phyloP scores from a whole-genome alignment of 2,113 vertebrate species.

The Paracyprichromis sp. region DNA sequence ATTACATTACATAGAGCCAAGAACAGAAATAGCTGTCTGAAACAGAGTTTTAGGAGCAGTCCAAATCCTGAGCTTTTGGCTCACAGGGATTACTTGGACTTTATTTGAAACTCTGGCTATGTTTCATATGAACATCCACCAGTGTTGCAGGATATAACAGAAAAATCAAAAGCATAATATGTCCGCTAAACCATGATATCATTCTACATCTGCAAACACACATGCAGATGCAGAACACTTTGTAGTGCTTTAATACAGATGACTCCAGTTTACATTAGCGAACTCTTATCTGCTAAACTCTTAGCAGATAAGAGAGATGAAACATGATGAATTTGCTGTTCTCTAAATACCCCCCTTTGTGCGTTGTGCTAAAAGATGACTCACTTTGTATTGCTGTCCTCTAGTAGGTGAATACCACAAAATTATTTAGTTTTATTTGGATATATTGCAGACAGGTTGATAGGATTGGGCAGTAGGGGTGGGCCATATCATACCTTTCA shows the following conservation, averaged over 20 bases:
- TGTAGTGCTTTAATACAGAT: background rate
- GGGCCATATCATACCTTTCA: background rate
- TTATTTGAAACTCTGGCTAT: background rate
- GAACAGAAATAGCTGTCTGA: background rate
- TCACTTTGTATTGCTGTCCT: background rate
- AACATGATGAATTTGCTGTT: rapidly evolving
- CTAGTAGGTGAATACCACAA: background rate
- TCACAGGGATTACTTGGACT: background rate
- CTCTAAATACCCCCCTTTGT: rapidly evolving
- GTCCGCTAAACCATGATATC: rapidly evolving
- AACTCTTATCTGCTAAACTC: background rate
- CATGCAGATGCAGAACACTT: background rate
- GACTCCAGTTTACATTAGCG: background rate
- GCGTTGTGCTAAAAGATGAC: rapidly evolving
- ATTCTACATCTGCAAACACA: background rate
- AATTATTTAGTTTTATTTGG: background rate
- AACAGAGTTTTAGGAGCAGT: background rate
- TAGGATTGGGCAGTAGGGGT: background rate
- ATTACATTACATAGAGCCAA: background rate
- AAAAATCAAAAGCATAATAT: rapidly evolving
- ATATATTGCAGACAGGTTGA: background rate
- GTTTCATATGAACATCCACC: background rate
- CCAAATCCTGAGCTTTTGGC: background rate
- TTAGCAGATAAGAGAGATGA: background rate
- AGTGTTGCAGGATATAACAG: background rate